These are phyloP conservation scores for Gobius niger DNA, from an alignment of 2,113 vertebrate species.

Conservation along the genomic window DNA sequence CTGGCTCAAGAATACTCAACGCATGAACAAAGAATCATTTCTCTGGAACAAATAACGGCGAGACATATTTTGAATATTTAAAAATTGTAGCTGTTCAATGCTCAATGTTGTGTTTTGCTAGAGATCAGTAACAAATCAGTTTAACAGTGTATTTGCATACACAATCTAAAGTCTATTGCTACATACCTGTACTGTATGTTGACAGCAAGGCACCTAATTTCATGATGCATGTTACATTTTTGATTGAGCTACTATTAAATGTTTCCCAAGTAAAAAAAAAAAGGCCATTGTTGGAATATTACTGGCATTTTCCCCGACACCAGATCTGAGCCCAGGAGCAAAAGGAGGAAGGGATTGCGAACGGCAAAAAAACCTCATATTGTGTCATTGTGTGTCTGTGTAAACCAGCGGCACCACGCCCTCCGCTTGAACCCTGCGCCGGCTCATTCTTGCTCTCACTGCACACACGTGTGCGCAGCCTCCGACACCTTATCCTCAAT, in stretches of 20 bases:
- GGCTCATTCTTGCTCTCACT: slow-evolving; percentile 13
- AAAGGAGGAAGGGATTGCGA: neutral
- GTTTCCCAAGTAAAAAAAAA: too few species aligned
- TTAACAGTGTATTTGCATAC: too few species aligned
- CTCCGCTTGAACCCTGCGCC: slow-evolving; percentile 27
- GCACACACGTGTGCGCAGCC: slow-evolving; percentile 21
- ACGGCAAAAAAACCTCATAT: slow-evolving; percentile 14
- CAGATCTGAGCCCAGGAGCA: slow-evolving; percentile 23
- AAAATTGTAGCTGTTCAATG: too few species aligned
- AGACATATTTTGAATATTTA: slow-evolving; percentile 19
- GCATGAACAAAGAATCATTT: slow-evolving; percentile 61
- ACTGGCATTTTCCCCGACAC: slow-evolving; percentile 16
- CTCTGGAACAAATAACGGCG: slow-evolving; percentile 35
- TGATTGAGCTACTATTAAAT: too few species aligned
- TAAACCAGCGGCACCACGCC: slow-evolving; percentile 44
- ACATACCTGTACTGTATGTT: too few species aligned
- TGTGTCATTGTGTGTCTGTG: slow-evolving; percentile 35
- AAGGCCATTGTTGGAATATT: slow-evolving; percentile 21
- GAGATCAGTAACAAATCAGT: too few species aligned
- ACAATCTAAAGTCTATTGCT: too few species aligned
- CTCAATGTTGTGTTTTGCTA: too few species aligned
- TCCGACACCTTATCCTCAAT: slow-evolving; percentile 53
- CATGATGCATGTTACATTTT: neutral
- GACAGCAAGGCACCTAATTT: neutral
- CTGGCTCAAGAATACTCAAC: slow-evolving; percentile 39